These are phyloP conservation scores for Grammomys surdaster DNA, from an alignment of 2,113 vertebrate species.

Conservation along the genomic window DNA sequence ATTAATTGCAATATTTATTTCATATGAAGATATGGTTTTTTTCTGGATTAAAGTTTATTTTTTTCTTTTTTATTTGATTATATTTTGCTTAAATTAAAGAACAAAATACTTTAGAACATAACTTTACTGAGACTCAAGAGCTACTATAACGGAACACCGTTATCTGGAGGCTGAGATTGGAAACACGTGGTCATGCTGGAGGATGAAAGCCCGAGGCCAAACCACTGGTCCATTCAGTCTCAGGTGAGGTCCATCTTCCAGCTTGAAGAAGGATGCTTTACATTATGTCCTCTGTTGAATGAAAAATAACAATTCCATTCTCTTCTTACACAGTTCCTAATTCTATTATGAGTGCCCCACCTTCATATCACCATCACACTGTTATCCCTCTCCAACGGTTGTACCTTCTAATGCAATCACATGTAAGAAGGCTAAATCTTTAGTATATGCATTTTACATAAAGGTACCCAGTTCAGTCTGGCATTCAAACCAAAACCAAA, in stretches of 20 bases:
- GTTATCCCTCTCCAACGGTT: neutral
- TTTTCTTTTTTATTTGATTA: neutral
- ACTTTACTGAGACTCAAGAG: neutral
- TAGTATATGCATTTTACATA: neutral
- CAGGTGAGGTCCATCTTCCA: neutral
- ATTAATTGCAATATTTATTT: conserved; percentile 41
- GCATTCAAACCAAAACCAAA: neutral
- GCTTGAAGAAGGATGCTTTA: neutral
- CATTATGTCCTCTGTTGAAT: neutral
- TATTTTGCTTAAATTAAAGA: neutral
- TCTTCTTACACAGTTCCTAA: neutral
- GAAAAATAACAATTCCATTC: neutral
- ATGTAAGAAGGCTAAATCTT: neutral
- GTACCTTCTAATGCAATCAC: neutral
- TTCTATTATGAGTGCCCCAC: neutral
- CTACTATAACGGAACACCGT: neutral
- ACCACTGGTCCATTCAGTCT: neutral
- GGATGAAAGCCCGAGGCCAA: neutral
- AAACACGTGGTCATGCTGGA: neutral
- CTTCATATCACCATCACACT: neutral
- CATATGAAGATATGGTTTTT: neutral
- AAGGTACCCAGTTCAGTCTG: neutral
- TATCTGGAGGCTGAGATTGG: neutral
- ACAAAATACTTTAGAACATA: conserved; percentile 2
- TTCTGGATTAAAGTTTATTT: neutral